Evolutionary conservation across 2,797 vertebrate species (phyloP), one percentile per base, ranked within the genome.

Genomic region (Myotis findleyi): DNA sequence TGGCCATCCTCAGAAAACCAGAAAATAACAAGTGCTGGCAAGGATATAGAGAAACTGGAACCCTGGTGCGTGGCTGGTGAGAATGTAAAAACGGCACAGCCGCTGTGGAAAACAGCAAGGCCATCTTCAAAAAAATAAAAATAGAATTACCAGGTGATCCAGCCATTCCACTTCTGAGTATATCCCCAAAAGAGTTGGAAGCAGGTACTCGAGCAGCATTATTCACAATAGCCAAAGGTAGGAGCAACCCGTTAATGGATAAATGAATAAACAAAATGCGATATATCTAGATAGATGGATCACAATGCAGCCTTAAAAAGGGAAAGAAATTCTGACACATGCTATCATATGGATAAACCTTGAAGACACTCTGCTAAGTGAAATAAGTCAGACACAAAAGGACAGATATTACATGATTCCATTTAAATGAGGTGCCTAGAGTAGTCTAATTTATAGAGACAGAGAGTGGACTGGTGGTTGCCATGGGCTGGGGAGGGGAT

Each of bases 1-100:
- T 47, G 23, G 68, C 68, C 36, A 38, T 47, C 68, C 30, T 72
- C 2, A 59, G 49, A 47, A 86, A 75, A 73, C 55, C 27, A 84
- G 77, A 66, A 66, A 85, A 75, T 36, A 71, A 33, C 18, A 77
- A 90, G 69, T 23, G 14, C 47, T 94, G 75, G 71, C 47, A 51
- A 33, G 53, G 91, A 85, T 14, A 13, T 68, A 14, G 83, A 72
- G 96, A 93, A 85, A 57, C 3, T 51, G 66, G 72, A 85, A 77
- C 11, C 5, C 51, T 53, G 49, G 51, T 80, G 33, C 33, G 1
- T 77, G 57, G 30, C 55, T 49, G 47, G 68, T 44, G 20, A 20
- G 36, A 55, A 77, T 77, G 41, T 33, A 66, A 66, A 66, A 71
- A 59, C 14, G 66, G 47, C 75, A 20, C 3, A 36, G 18, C 30